These are phyloP conservation scores for Xyrauchen texanus DNA, from an alignment of 2,113 vertebrate genomes.

Conservation along the genomic window DNA sequence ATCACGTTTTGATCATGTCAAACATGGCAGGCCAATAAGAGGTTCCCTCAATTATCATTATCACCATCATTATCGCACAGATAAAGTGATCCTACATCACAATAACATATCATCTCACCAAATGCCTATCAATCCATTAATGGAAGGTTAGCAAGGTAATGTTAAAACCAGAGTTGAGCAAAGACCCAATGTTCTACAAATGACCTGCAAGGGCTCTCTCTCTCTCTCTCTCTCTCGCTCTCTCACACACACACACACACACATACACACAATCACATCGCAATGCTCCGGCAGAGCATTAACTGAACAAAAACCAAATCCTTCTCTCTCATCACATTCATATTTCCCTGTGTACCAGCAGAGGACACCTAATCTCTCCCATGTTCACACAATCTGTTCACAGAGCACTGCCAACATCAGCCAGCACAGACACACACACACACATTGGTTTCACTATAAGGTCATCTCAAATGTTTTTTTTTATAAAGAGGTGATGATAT, in stretches of 20 bases:
- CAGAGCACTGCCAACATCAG: slow-evolving; percentile 67
- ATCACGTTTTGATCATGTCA: too few relatives aligned
- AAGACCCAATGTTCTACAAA: slow-evolving; percentile 43
- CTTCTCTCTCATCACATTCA: slow-evolving; percentile 38
- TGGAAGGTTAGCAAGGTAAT: slow-evolving; percentile 8
- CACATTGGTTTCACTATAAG: not conserved
- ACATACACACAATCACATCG: slow-evolving; percentile 16
- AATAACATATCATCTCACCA: slow-evolving; percentile 33
- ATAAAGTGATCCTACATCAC: too few relatives aligned
- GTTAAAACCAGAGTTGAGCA: slow-evolving; percentile 32
- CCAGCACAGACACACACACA: slow-evolving; percentile 46
- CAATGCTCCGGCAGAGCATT: slow-evolving; percentile 33
- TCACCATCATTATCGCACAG: not conserved
- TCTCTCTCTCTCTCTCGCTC: too few relatives aligned
- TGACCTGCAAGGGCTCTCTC: not conserved
- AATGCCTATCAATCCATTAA: slow-evolving; percentile 33
- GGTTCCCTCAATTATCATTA: not conserved
- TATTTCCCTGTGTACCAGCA: slow-evolving; percentile 50
- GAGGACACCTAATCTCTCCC: slow-evolving; percentile 68
- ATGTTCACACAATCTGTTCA: slow-evolving; percentile 63
- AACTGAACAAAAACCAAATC: slow-evolving; percentile 50
- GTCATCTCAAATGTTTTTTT: not conserved
- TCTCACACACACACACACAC: not conserved
- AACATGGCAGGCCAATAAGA: too few relatives aligned
- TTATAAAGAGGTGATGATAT: not conserved